Evolutionary conservation across 1,140 invertebrate species (phyloP).

Genomic region (Venustaconcha ellipsiformis): DNA sequence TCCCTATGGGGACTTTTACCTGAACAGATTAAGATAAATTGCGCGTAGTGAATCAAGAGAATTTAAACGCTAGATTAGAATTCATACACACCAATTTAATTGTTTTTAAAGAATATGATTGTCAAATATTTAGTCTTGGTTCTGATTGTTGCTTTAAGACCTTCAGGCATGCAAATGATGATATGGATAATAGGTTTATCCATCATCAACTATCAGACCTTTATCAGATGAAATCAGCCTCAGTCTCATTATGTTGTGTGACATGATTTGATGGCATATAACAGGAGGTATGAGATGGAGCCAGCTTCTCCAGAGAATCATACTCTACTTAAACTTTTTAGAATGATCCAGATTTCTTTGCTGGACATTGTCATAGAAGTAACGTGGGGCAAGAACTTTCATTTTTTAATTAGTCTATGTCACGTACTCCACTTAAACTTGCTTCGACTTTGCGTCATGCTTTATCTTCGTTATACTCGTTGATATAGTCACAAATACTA

Average conservation of each 20-base stretch:
- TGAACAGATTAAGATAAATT: no score
- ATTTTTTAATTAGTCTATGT: neutral
- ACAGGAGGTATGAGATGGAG: slow-evolving; percentile 7
- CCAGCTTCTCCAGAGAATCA: neutral
- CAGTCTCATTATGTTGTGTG: neutral
- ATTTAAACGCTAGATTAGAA: slow-evolving; percentile 4
- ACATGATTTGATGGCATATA: slow-evolving; percentile 16
- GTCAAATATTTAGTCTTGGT: no score
- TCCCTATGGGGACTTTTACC: no score
- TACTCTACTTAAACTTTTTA: neutral
- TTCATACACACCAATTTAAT: neutral
- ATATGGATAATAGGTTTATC: slow-evolving; percentile 7
- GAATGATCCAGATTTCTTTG: slow-evolving; percentile 8
- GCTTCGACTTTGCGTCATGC: neutral
- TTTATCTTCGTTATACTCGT: no score
- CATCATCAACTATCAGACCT: neutral
- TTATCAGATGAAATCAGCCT: neutral
- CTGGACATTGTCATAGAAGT: slow-evolving; percentile 18
- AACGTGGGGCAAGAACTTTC: neutral
- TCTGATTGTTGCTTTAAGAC: neutral
- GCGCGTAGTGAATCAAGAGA: no score
- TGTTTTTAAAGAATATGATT: neutral
- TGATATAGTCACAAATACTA: slow-evolving; percentile 26
- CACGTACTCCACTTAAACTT: neutral
- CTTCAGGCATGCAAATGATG: neutral